These are phyloP conservation scores for Hirtodrosophila histrioides DNA, from an alignment of 2,888 invertebrate species.

Conservation along the genomic window DNA sequence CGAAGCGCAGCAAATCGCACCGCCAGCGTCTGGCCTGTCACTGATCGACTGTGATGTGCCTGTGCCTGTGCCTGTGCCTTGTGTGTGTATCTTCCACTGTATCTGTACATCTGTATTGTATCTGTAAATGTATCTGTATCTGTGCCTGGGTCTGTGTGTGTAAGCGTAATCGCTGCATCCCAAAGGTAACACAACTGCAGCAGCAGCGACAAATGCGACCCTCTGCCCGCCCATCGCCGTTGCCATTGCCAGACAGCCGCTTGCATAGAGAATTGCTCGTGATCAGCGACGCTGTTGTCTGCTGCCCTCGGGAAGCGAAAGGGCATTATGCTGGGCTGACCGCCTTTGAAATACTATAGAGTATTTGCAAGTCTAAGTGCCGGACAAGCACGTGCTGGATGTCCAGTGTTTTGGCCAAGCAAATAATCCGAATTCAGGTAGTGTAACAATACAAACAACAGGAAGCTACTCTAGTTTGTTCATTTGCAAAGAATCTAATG, in stretches of 20 bases:
- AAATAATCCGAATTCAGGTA: too few species aligned
- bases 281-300: conserved; percentile 57
- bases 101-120: conserved; percentile 4
- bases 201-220: conserved; percentile 21
- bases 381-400: neutral
- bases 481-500: too few species aligned
- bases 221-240: conserved; percentile 28
- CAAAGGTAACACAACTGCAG: conserved; percentile 63
- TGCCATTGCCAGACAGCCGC: conserved; percentile 52
- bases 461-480: too few species aligned
- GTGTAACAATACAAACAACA: too few species aligned
- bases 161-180: conserved; percentile 61
- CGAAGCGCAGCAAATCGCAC: conserved; percentile 65
- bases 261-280: conserved; percentile 66
- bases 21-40: conserved; percentile 51
- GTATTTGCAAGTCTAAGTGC: neutral
- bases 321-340: conserved; percentile 13
- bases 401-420: too few species aligned
- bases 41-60: conserved; percentile 38
- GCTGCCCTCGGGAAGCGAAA: conserved; percentile 21
- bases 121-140: conserved; percentile 14
- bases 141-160: conserved; percentile 21
- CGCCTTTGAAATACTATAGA: conserved; percentile 9
- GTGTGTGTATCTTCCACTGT: conserved; percentile 21
- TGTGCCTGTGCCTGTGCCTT: conserved; percentile 24